Conservation (phyloP, 2,113 vertebrate species). For the Trachemys scripta region DNA sequence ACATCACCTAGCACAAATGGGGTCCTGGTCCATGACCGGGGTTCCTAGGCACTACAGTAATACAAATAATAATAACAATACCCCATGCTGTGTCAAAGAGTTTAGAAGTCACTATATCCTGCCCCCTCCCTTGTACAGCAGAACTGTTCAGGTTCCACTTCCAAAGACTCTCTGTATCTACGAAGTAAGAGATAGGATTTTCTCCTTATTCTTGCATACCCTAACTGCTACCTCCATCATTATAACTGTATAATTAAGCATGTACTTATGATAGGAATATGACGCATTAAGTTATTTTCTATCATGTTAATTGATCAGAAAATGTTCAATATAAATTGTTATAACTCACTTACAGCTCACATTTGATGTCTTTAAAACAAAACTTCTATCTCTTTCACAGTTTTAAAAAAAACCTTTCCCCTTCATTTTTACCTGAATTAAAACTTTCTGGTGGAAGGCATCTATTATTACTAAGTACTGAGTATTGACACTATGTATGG, state of each 20-base stretch:
- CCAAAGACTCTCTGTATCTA: not conserved
- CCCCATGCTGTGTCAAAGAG: not conserved
- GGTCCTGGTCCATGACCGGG: no score
- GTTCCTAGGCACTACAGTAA: no score
- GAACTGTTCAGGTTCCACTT: not conserved
- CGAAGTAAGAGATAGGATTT: not conserved
- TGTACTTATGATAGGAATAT: not conserved
- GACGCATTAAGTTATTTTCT: not conserved
- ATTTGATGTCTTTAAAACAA: not conserved
- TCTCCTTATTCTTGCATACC: not conserved
- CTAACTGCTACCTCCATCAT: rapidly evolving
- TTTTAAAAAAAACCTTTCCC: slow-evolving; percentile 30
- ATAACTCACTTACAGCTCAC: not conserved
- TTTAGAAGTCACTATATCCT: not conserved
- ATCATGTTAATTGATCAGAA: slow-evolving; percentile 9
- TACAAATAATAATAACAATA: not conserved
- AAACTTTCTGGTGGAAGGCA: not conserved
- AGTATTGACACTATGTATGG: not conserved
- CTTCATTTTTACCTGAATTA: not conserved
- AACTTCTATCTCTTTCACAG: not conserved
- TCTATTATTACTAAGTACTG: not conserved
- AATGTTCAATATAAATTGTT: not conserved
- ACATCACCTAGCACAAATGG: no score
- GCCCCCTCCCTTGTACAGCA: not conserved
- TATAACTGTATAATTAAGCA: slow-evolving; percentile 14